phyloP scores from a whole-genome alignment of 2,113 vertebrate species.

The Peromyscus maniculatus region DNA sequence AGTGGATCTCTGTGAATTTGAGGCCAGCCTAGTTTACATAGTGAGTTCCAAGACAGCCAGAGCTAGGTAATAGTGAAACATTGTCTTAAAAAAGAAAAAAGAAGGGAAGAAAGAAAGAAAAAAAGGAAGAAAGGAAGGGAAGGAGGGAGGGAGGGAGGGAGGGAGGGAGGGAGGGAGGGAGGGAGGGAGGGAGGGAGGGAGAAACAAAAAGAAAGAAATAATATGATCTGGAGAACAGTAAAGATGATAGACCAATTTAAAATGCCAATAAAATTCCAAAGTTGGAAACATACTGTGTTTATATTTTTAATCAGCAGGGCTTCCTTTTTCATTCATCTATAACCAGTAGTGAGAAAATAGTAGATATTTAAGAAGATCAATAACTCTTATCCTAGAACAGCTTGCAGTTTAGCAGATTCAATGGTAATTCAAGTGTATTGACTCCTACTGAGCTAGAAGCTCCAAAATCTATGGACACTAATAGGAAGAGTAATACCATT shows the following conservation, averaged over 20 bases:
- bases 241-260: conserved; percentile 2
- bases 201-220: rapidly evolving
- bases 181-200: rapidly evolving
- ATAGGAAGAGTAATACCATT: neutral
- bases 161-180: rapidly evolving
- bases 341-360: neutral
- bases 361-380: neutral
- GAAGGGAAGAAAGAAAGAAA: too few relatives aligned
- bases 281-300: neutral
- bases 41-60: neutral
- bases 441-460: neutral
- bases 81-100: neutral
- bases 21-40: neutral
- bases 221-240: neutral
- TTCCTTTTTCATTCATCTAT: neutral
- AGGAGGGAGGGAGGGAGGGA: rapidly evolving
- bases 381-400: neutral
- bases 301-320: neutral
- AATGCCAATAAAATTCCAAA: conserved; percentile 22
- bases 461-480: neutral
- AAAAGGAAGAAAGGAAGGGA: rapidly evolving
- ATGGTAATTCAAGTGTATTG: neutral
- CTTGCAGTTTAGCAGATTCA: neutral
- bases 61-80: neutral
- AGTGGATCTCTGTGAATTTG: neutral